Evolutionary conservation across 2,888 invertebrate species (phyloP).

Genomic region (Apamea crenata): DNA sequence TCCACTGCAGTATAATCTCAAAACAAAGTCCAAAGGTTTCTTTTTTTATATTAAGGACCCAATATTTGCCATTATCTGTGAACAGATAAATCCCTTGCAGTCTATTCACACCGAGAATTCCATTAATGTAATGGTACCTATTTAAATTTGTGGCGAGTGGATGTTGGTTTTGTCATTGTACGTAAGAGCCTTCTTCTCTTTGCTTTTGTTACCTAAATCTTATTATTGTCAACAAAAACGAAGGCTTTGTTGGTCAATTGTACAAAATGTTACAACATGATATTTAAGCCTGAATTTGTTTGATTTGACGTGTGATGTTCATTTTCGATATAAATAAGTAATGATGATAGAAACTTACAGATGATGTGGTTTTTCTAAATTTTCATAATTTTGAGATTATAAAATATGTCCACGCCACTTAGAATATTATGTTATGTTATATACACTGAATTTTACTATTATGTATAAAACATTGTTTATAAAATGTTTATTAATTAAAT

Average conservation of each 20-base stretch:
- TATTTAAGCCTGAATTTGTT: not conserved
- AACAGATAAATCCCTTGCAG: conserved; percentile 56
- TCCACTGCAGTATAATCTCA: not conserved
- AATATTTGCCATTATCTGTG: conserved; percentile 29
- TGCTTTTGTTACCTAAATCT: conserved; percentile 54
- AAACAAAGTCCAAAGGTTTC: conserved; percentile 6
- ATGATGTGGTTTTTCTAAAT: not conserved
- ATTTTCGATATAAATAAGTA: not conserved
- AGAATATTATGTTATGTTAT: no score
- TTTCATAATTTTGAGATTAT: not conserved
- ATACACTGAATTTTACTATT: no score
- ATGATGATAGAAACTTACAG: not conserved
- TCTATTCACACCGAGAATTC: conserved; percentile 60
- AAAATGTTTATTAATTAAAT: no score
- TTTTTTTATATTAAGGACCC: not conserved
- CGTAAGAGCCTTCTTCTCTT: conserved; percentile 11
- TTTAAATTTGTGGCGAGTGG: conserved; percentile 63
- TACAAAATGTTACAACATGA: conserved; percentile 11
- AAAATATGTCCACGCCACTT: no score
- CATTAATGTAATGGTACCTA: conserved; percentile 69
- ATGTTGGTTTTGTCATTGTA: conserved; percentile 51
- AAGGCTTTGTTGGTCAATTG: conserved; percentile 31
- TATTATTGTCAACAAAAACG: conserved; percentile 46
- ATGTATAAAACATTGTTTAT: no score
- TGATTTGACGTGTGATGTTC: not conserved